These are phyloP conservation scores for Oryzias woworae DNA, from an alignment of 2,113 vertebrate species.

Conservation along the genomic window DNA sequence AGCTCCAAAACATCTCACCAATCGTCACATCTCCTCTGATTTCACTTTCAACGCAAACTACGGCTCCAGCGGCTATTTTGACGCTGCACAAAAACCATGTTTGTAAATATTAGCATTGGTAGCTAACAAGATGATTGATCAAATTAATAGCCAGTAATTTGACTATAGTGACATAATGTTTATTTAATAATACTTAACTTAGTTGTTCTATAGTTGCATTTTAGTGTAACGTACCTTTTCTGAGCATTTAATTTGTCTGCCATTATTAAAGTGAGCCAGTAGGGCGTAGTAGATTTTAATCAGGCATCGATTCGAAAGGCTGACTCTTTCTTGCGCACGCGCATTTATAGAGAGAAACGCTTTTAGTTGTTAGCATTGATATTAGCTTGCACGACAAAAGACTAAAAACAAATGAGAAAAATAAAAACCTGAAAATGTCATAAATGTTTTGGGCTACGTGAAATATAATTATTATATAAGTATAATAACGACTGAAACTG, in stretches of 20 bases:
- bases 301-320: constrained; percentile 54
- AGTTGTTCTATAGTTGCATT: fast-evolving
- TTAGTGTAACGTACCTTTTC: constrained; percentile 54
- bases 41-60: constrained; percentile 97
- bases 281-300: constrained; percentile 11
- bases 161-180: background rate
- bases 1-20: constrained; percentile 76
- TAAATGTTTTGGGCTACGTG: too few relatives aligned
- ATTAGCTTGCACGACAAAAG: too few relatives aligned
- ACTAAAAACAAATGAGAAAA: too few relatives aligned
- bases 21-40: constrained; percentile 96
- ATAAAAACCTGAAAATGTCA: too few relatives aligned
- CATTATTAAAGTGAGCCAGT: constrained; percentile 45
- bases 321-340: constrained; percentile 29
- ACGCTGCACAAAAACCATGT: constrained; percentile 74
- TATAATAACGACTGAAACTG: too few relatives aligned
- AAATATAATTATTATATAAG: too few relatives aligned
- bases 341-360: background rate
- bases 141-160: background rate
- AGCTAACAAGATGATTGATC: constrained; percentile 26
- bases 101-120: constrained; percentile 17
- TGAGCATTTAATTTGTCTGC: constrained; percentile 66
- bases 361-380: too few relatives aligned
- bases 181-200: background rate
- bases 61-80: constrained; percentile 94